Base-by-base conservation (phyloP, 2,797 vertebrate genomes). In the Rhinichthys osculus region DNA sequence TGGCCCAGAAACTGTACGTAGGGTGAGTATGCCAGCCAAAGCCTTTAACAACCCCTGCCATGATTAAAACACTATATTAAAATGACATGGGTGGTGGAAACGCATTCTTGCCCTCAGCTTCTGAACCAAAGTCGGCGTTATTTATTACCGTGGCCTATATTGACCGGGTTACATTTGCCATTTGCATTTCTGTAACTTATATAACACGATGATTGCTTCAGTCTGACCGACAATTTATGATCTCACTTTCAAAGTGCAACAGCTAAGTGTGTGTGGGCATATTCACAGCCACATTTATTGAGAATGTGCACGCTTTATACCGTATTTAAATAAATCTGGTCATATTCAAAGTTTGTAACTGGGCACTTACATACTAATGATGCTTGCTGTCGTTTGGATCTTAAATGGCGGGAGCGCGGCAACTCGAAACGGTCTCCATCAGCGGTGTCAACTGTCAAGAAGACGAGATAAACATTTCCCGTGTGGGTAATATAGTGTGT, bases 41-140 rank as follows among this genome's bases (percentile, higher is more conserved):
- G 91, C 91, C 91, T 91, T 92, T 92, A 91, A 92, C 86, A 88
- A 85, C 85, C 87, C 40, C 72, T 86, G 83, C 88, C 89, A 89
- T 93, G 92, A 95, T 94, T 94, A 94, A 94, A 94, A 90, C 92
- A 86, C 85, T 91, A 93, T 92, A 94, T 94, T 94, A 94, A 92
- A 93, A 93, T 91, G 92, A 92, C 91, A 86, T 73, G 59, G 81
- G 87, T 86, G 40, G 74, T 88, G 81, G 86, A 89, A 92, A 91
- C 87, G 89, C 91, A 84, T 89, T 89, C 67, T 30, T 77, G 73
- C 85, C 88, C 87, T 83, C 86, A 73, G 85, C 85, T 86, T 77
- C 52, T 71, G 59, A 89, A 88, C 89, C 86, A 89, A 92, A 92
- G 82, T 87, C 85, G 23, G 67, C 73, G 74, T 92, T 92, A 94